Conservation (phyloP, 2,888 invertebrate genomes). For the Drosophila prolongata region DNA sequence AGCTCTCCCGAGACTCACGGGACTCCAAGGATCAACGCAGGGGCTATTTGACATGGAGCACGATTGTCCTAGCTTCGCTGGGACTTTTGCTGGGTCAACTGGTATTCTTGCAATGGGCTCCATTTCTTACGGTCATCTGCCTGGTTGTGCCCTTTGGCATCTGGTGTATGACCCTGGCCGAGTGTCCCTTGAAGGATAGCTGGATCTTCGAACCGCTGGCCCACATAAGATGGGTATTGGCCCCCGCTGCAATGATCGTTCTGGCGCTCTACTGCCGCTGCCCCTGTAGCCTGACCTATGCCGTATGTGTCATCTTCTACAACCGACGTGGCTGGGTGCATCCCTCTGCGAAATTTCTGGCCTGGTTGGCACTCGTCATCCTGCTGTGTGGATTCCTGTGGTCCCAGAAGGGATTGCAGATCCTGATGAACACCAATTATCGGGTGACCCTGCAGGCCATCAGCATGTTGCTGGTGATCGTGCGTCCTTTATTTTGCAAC, state of each 20-base stretch:
- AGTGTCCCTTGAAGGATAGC: conserved; percentile 11
- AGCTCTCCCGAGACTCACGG: conserved; percentile 50
- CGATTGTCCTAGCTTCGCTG: neutral
- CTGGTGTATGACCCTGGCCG: conserved; percentile 66
- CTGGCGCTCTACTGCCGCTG: conserved; percentile 63
- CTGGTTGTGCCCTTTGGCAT: conserved; percentile 87
- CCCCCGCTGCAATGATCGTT: conserved; percentile 67
- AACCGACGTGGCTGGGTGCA: conserved; percentile 49
- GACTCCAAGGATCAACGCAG: conserved; percentile 19
- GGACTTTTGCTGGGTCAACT: conserved; percentile 36
- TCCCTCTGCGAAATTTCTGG: conserved; percentile 68
- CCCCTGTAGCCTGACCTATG: conserved; percentile 66
- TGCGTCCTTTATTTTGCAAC: conserved; percentile 61
- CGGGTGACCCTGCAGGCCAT: conserved; percentile 51
- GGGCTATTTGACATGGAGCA: conserved; percentile 11
- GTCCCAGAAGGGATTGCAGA: conserved; percentile 78
- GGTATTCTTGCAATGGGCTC: conserved; percentile 87
- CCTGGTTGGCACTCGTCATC: conserved; percentile 85
- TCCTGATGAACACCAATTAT: conserved; percentile 79
- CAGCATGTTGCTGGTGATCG: conserved; percentile 59
- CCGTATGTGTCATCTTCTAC: conserved; percentile 54
- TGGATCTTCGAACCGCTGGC: conserved; percentile 3
- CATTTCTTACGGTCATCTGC: conserved; percentile 88
- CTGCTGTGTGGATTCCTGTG: conserved; percentile 89
- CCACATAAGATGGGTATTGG: conserved; percentile 79